These are phyloP conservation scores for Drosophila hydei DNA, from an alignment of 1,140 invertebrate species.

Conservation along the genomic window DNA sequence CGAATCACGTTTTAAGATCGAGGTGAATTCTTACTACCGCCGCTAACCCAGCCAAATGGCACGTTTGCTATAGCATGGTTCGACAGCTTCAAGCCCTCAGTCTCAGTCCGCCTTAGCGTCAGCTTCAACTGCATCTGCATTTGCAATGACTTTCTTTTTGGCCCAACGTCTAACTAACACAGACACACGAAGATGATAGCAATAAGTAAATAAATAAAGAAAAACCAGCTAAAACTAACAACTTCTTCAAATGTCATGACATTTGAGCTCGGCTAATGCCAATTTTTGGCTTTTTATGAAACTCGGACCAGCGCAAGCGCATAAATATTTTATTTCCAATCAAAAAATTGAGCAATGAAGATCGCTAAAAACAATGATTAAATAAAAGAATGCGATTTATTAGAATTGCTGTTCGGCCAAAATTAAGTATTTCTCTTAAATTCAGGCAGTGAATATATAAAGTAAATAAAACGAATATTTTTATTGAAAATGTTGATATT, in stretches of 20 bases:
- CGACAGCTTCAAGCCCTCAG: conserved; percentile 9
- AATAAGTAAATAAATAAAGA: neutral
- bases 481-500: too few relatives aligned
- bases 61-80: conserved; percentile 44
- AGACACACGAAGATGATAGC: neutral
- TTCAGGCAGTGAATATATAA: too few relatives aligned
- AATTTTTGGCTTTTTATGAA: conserved; percentile 65
- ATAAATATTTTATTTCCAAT: conserved; percentile 15
- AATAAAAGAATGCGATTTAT: too few relatives aligned
- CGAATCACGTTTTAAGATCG: conserved; percentile 82
- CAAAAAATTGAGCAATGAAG: conserved; percentile 4
- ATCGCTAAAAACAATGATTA: neutral
- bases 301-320: conserved; percentile 7
- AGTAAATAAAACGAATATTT: too few relatives aligned
- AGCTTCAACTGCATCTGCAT: conserved; percentile 1
- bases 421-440: too few relatives aligned
- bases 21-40: conserved; percentile 72
- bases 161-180: conserved; percentile 1
- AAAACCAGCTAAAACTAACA: conserved; percentile 13
- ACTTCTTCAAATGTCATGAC: conserved; percentile 68
- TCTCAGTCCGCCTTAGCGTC: neutral
- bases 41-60: conserved; percentile 46
- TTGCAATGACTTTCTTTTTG: conserved; percentile 39
- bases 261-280: conserved; percentile 63
- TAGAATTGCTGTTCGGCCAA: too few relatives aligned